A percentile compares a stretch with the other conserved stretches of the same genome.
Evolutionary conservation across 2,797 vertebrate species (phyloP).

Genomic region (Molossus alvarezi): DNA sequence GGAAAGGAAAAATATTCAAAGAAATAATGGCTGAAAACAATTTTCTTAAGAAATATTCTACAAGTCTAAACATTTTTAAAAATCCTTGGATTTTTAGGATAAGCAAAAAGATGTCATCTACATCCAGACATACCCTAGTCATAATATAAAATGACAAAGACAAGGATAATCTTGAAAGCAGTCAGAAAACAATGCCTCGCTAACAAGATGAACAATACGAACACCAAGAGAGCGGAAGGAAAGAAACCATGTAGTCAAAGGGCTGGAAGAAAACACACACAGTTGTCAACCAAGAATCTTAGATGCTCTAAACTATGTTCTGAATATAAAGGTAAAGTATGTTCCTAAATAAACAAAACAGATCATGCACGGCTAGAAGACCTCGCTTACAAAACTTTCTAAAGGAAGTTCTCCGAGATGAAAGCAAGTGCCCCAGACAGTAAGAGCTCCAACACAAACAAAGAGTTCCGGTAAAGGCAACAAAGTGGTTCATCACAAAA

Average conservation of each 20-base stretch:
- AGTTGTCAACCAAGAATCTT: not conserved
- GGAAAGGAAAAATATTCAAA: not conserved
- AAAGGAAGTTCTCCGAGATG: not conserved
- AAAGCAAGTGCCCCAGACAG: not conserved
- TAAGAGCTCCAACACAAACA: not conserved
- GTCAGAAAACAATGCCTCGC: not conserved
- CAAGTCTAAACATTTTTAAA: not conserved
- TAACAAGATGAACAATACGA: not conserved
- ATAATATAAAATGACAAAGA: not conserved
- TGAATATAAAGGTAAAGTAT: not conserved
- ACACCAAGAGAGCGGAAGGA: not conserved
- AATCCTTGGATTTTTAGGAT: not conserved
- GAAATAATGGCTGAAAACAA: not conserved
- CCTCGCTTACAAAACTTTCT: not conserved
- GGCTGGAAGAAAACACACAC: not conserved
- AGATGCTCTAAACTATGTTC: not conserved
- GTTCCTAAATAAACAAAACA: not conserved
- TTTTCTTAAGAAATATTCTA: not conserved
- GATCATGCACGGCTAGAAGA: not conserved
- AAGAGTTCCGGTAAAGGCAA: not conserved
- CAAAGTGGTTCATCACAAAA: not conserved
- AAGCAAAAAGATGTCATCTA: not conserved
- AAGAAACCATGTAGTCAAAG: not conserved
- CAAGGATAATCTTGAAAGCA: not conserved
- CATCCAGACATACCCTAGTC: no score